Percentiles rank a stretch among this genome's conserved stretches.
Evolutionary conservation across 2,797 vertebrate genomes (phyloP).

Genomic region (Pterois miles): DNA sequence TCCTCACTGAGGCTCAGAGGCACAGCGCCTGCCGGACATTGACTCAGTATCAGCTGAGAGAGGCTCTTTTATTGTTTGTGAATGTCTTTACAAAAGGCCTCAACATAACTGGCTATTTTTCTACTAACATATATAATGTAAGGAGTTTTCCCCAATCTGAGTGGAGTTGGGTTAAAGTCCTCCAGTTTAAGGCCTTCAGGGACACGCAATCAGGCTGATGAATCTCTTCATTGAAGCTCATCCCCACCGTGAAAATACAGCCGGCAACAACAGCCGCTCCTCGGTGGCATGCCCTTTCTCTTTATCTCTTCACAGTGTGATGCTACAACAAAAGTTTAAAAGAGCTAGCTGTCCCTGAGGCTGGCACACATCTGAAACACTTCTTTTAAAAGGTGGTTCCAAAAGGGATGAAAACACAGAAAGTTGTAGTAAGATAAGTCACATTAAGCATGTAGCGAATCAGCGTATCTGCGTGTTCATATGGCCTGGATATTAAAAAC

Average conservation of each 20-base stretch:
- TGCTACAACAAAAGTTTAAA: constrained; percentile 28
- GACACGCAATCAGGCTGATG: constrained; percentile 25
- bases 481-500: not conserved
- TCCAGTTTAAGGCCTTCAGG: constrained; percentile 10
- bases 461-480: not conserved
- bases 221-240: constrained; percentile 18
- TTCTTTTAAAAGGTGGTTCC: not conserved
- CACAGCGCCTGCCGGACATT: not conserved
- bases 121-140: not conserved
- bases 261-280: constrained; percentile 28
- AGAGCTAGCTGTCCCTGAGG: not conserved
- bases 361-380: not conserved
- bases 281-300: constrained; percentile 38
- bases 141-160: not conserved
- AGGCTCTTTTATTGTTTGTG: not conserved
- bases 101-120: not conserved
- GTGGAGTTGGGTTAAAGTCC: not conserved
- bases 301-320: constrained; percentile 18
- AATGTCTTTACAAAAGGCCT: not conserved
- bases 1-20: constrained; percentile 22
- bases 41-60: constrained; percentile 19
- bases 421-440: not conserved
- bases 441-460: not conserved
- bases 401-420: not conserved
- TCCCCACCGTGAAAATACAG: not conserved